Evolutionary conservation across 1,140 invertebrate species (phyloP).

Genomic region (Neodiprion lecontei): DNA sequence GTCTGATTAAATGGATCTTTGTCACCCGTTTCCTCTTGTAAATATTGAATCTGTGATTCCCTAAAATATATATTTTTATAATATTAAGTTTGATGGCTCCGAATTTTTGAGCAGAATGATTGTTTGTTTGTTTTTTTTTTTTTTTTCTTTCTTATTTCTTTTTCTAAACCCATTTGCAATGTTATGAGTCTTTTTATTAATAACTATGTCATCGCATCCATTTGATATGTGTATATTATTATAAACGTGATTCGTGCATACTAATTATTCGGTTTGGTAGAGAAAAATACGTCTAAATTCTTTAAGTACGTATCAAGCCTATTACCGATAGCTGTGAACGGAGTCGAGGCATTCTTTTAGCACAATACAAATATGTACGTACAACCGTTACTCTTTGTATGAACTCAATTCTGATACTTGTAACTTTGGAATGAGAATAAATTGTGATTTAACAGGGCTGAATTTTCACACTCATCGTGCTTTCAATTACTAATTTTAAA

Average conservation of each 20-base stretch:
- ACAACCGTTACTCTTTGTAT: neutral
- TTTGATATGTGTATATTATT: neutral
- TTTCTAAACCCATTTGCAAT: constrained; percentile 25
- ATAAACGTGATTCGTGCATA: neutral
- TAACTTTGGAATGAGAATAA: neutral
- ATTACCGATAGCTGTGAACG: neutral
- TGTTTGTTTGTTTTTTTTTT: constrained; percentile 15
- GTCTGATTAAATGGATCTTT: constrained; percentile 42
- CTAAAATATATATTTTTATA: constrained; percentile 49
- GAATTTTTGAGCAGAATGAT: constrained; percentile 11
- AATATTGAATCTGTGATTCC: constrained; percentile 52
- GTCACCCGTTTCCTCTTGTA: constrained; percentile 39
- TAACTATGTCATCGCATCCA: neutral
- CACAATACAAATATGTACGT: neutral
- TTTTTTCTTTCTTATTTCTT: constrained; percentile 19
- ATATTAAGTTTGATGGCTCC: constrained; percentile 39
- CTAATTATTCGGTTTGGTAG: neutral
- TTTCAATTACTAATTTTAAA: too few relatives aligned
- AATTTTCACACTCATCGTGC: neutral
- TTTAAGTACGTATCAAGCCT: neutral
- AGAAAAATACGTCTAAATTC: neutral
- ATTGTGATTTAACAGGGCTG: neutral
- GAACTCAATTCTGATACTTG: neutral
- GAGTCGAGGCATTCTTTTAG: neutral
- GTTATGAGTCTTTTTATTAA: constrained; percentile 21